Conservation (phyloP, 37 sponge, comb jelly and placozoan species). For the Dysidea cf. avara region DNA sequence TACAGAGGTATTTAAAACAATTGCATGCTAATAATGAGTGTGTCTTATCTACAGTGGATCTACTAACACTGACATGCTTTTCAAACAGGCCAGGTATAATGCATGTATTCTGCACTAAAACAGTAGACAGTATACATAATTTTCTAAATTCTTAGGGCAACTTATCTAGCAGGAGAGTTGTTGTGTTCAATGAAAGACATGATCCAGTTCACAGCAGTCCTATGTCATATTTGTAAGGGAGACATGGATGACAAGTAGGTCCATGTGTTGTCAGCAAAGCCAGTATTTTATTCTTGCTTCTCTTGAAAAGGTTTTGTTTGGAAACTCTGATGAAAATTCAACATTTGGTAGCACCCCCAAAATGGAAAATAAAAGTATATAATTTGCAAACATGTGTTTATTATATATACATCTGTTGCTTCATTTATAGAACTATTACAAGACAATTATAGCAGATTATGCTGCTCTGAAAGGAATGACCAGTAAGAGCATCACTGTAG, state of each 20-base stretch:
- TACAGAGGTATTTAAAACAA: conserved; percentile 34
- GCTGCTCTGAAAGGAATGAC: conserved; percentile 49
- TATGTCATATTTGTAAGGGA: conserved; percentile 69
- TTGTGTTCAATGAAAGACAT: conserved; percentile 64
- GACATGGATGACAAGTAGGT: conserved; percentile 59
- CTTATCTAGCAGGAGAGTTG: conserved; percentile 72
- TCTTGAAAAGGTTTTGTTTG: conserved; percentile 26
- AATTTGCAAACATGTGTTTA: too few relatives aligned
- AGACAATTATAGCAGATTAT: conserved; percentile 46
- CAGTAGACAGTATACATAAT: background rate
- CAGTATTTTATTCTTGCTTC: background rate
- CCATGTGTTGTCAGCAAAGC: background rate
- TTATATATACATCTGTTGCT: background rate
- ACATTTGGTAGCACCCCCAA: conserved; percentile 55
- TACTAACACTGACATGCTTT: conserved; percentile 56
- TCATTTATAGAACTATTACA: conserved; percentile 34
- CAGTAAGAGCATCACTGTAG: too few relatives aligned
- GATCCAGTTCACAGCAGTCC: conserved; percentile 58
- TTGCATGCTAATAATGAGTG: background rate
- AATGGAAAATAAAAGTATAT: conserved; percentile 65
- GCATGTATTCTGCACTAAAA: background rate
- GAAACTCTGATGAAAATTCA: conserved; percentile 40
- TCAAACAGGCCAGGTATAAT: conserved; percentile 72
- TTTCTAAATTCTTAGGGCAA: conserved; percentile 56
- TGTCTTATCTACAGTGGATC: conserved; percentile 29